phyloP scores from a whole-genome alignment of 2,888 invertebrate genomes.

The Eupeodes latifasciatus region DNA sequence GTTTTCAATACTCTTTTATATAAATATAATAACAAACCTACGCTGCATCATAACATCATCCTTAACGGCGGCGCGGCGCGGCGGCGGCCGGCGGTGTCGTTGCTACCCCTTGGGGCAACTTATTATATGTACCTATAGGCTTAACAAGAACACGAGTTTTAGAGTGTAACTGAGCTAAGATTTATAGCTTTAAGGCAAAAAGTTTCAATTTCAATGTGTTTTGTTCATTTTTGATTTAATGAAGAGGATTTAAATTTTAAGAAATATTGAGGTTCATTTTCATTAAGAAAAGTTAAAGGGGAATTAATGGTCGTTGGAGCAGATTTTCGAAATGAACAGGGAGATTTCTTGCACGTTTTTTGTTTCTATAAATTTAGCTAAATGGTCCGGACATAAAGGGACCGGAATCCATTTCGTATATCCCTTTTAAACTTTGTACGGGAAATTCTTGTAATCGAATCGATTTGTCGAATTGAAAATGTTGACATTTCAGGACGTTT shows the following conservation, averaged over 20 bases:
- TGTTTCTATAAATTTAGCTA: no score
- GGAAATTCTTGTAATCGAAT: no score
- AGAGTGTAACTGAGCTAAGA: neutral
- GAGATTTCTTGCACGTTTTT: no score
- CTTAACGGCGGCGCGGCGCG: neutral
- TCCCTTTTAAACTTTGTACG: no score
- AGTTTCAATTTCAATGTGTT: neutral
- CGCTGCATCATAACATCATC: neutral
- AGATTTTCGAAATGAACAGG: no score
- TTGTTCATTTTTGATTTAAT: slow-evolving; percentile 8
- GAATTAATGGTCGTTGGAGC: no score
- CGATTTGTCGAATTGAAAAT: no score
- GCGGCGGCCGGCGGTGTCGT: neutral
- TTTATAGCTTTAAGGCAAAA: slow-evolving; percentile 16
- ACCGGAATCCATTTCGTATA: no score
- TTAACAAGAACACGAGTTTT: slow-evolving; percentile 1
- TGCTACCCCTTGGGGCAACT: neutral
- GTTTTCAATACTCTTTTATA: neutral
- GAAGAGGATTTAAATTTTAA: neutral
- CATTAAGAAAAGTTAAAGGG: no score
- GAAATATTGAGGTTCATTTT: no score
- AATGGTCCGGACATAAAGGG: no score
- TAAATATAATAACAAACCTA: slow-evolving; percentile 9
- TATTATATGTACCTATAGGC: neutral
- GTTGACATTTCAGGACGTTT: no score